phyloP scores from a whole-genome alignment of 1,140 invertebrate species.

The Solen grandis region DNA sequence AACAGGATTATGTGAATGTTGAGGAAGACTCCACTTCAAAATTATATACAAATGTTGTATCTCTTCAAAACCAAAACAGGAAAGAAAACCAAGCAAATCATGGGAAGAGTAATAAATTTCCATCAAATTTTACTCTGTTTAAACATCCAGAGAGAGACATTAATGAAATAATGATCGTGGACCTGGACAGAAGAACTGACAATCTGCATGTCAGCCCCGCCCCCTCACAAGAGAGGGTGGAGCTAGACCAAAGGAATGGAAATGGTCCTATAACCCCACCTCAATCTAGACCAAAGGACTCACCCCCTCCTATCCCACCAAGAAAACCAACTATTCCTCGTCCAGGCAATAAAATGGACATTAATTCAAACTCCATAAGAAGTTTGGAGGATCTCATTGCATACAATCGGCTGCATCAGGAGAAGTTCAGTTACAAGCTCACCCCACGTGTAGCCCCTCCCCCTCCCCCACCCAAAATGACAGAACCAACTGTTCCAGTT shows the following conservation, averaged over 20 bases:
- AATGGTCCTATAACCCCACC: no score
- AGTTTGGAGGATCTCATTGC: constrained; percentile 51
- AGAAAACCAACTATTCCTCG: constrained; percentile 8
- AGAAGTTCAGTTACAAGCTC: constrained; percentile 46
- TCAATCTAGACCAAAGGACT: no score
- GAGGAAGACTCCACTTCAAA: not conserved
- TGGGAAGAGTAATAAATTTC: no score
- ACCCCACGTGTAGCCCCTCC: constrained; percentile 25
- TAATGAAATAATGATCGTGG: no score
- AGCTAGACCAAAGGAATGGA: no score
- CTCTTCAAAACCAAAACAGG: constrained; percentile 5
- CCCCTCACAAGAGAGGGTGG: not conserved
- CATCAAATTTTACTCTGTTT: no score
- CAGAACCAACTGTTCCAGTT: constrained; percentile 11
- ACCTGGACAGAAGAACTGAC: no score
- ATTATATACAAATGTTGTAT: constrained; percentile 16
- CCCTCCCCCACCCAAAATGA: constrained; percentile 4
- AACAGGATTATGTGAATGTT: not conserved
- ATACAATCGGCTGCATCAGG: constrained; percentile 43
- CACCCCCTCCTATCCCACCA: constrained; percentile 40
- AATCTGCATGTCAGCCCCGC: no score
- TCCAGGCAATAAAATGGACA: constrained; percentile 41
- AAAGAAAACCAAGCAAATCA: not conserved
- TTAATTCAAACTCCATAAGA: constrained; percentile 59
- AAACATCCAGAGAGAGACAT: no score